Conservation (phyloP, 2,888 invertebrate species). For the Rapana venosa region DNA sequence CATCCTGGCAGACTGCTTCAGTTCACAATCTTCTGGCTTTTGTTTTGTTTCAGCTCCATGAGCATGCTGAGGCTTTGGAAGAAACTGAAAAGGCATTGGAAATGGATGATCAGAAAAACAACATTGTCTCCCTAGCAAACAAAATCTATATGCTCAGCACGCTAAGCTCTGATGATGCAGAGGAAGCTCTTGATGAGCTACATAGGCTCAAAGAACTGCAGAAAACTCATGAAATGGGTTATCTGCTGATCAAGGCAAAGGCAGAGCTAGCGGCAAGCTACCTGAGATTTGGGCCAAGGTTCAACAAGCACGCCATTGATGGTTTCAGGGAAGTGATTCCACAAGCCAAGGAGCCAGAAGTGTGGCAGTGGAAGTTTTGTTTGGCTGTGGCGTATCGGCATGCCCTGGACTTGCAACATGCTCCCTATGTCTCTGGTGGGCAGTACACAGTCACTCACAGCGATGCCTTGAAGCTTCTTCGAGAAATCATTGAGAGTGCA, state of each 20-base stretch:
- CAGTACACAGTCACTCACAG: not conserved
- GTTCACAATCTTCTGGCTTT: constrained; percentile 23
- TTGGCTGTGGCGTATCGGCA: constrained; percentile 27
- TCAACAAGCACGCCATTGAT: constrained; percentile 17
- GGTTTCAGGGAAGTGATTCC: constrained; percentile 30
- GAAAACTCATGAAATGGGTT: not conserved
- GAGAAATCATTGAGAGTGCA: constrained; percentile 12
- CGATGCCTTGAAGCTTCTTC: not conserved
- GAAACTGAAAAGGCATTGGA: not conserved
- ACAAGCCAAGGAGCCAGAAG: constrained; percentile 19
- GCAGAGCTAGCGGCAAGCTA: constrained; percentile 37
- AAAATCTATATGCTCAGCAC: not conserved
- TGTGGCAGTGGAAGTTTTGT: constrained; percentile 28
- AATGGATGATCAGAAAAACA: not conserved
- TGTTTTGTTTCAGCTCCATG: constrained; percentile 10
- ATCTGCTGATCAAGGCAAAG: constrained; percentile 31
- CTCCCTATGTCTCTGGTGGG: not conserved
- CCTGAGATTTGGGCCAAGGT: constrained; percentile 26
- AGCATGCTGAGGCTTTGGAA: not conserved
- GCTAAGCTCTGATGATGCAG: not conserved
- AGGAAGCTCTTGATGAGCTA: constrained; percentile 1
- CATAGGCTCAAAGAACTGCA: not conserved
- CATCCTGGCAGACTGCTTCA: constrained; percentile 23
- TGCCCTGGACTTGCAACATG: constrained; percentile 1
- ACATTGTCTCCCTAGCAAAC: constrained; percentile 9